Conservation (phyloP, 2,797 vertebrate genomes). For the Thalassophryne amazonica region DNA sequence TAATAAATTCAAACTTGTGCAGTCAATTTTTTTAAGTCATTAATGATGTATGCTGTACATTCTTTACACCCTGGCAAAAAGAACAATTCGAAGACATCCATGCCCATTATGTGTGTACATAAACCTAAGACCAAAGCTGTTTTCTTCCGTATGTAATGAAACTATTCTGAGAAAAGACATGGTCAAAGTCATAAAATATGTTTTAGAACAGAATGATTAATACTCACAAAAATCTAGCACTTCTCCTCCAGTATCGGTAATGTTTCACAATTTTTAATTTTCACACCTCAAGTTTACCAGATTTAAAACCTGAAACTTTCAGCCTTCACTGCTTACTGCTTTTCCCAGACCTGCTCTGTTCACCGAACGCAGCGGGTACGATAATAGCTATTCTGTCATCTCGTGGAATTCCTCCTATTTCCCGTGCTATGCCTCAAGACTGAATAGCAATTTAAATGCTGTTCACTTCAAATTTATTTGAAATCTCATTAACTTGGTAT, state of each 20-base stretch:
- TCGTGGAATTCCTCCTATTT: conserved; percentile 52
- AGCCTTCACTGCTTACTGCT: conserved; percentile 40
- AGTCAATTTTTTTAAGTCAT: too few relatives aligned
- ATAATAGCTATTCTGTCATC: conserved; percentile 71
- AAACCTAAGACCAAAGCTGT: too few relatives aligned
- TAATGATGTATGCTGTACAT: too few relatives aligned
- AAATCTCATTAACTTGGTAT: conserved; percentile 77
- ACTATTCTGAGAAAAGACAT: too few relatives aligned
- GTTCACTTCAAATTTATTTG: conserved; percentile 75
- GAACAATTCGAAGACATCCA: too few relatives aligned
- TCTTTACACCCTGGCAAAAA: too few relatives aligned
- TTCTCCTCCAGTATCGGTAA: conserved; percentile 17
- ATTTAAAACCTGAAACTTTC: conserved; percentile 53
- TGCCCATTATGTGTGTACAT: too few relatives aligned
- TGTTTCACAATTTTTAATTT: conserved; percentile 26
- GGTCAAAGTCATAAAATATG: too few relatives aligned
- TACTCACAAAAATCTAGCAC: not conserved
- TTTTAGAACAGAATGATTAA: conserved; percentile 9
- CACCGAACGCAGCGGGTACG: conserved; percentile 34
- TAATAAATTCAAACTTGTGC: too few relatives aligned
- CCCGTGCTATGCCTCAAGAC: conserved; percentile 52
- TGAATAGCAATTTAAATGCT: conserved; percentile 77
- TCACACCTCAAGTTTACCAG: conserved; percentile 24
- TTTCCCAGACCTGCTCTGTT: conserved; percentile 50
- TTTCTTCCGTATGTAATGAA: too few relatives aligned